phyloP scores from a whole-genome alignment of 2,797 vertebrate genomes.

The Uromys caudimaculatus region DNA sequence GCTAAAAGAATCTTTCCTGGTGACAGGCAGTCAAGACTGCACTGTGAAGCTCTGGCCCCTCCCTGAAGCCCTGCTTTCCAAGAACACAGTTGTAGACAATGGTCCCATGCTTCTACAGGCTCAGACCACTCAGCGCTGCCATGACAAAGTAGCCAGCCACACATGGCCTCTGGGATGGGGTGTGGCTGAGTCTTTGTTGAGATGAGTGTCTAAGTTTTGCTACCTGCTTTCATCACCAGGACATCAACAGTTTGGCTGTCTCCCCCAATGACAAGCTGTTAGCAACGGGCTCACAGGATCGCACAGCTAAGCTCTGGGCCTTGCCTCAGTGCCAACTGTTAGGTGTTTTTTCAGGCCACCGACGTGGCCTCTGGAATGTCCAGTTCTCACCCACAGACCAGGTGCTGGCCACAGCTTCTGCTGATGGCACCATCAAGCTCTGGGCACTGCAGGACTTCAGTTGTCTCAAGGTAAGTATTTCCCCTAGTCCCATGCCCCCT shows the following conservation, averaged over 20 bases:
- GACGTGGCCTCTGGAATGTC: conserved; percentile 95
- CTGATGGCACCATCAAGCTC: conserved; percentile 94
- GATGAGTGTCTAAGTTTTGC: background rate
- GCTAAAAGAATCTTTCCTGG: conserved; percentile 93
- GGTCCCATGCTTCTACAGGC: conserved; percentile 85
- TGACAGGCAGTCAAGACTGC: conserved; percentile 96
- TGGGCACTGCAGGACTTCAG: conserved; percentile 96
- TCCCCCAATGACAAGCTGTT: conserved; percentile 97
- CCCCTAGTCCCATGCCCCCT: background rate
- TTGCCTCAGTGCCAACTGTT: conserved; percentile 88
- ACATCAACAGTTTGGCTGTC: conserved; percentile 95
- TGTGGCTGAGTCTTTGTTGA: background rate
- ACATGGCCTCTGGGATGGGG: background rate
- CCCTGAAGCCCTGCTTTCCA: conserved; percentile 85
- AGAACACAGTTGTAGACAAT: conserved; percentile 37
- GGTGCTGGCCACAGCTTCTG: conserved; percentile 94
- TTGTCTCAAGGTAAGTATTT: conserved; percentile 94
- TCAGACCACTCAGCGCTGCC: conserved; percentile 92
- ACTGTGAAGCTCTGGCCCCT: conserved; percentile 97
- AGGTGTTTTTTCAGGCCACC: conserved; percentile 94
- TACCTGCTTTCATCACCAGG: conserved; percentile 85
- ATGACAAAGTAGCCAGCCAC: conserved; percentile 90
- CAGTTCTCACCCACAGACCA: conserved; percentile 97
- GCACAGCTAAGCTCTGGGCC: conserved; percentile 96
- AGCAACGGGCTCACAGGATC: conserved; percentile 96